Base-by-base conservation (phyloP, 2,888 invertebrate genomes). In the Pseudoips prasinana region DNA sequence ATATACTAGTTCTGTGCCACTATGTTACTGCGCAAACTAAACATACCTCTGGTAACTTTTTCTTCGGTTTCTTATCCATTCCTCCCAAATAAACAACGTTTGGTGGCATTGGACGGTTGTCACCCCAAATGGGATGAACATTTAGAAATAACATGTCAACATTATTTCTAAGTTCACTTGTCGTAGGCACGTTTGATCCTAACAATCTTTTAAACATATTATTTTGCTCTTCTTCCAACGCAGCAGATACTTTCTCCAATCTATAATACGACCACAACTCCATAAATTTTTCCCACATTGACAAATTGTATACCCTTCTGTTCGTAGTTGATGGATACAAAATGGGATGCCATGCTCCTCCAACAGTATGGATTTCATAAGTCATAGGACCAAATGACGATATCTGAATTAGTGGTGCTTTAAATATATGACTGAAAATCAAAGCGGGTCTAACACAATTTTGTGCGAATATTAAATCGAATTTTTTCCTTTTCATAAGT, bases 91-190 rank as follows among this genome's bases (percentile, higher is more conserved):
- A 58, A 4, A 71, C 23, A 1, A 72, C 61, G 33, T 46, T 58
- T 0, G 62, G 59, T 1, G 72, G 70, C 1, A 58, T 50, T 0
- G 73, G 70, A 9, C 57, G 47, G 27, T 63, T 64, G 0, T 50
- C 44, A 8, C 56, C 55, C 54, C 62, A 73, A 4, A 72, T 40
- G 3, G 67, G 60, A 42, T 66, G 45, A 1, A 54, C 37, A 35
- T 69, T 70, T 1, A 69, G n/a, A 18, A 71, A 64, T 1, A 67
- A 5, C 58, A 70, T 58, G 2, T 68, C 36, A 0, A 72, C 54
- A 40, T 65, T 70, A 2, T 64, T 47, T 7, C 14, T 35, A 2
- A 71, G 33, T 7, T 65, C 56, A 1, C 14, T 8, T 1, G 61
- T 8, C 0, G 52, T 1, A 0, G 72, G 71, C 0, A 41, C 25